Evolutionary conservation across 2,888 invertebrate species (phyloP).

Genomic region (Eupithecia tripunctaria): DNA sequence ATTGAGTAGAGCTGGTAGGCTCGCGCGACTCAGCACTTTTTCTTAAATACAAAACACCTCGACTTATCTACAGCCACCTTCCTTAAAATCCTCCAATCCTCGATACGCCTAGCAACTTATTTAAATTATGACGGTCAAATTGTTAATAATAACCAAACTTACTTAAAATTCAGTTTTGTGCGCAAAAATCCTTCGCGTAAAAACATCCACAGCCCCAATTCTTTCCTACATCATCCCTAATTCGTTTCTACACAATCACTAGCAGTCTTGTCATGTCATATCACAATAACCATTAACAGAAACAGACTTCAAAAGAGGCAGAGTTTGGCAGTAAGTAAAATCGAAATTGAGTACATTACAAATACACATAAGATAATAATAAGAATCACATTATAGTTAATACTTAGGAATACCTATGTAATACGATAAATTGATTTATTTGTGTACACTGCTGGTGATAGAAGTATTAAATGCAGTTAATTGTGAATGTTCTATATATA

Average conservation of each 20-base stretch:
- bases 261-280: slow-evolving; percentile 65
- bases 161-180: slow-evolving; percentile 46
- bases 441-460: slow-evolving; percentile 59
- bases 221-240: slow-evolving; percentile 21
- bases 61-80: neutral
- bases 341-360: slow-evolving; percentile 63
- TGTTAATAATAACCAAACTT: slow-evolving; percentile 34
- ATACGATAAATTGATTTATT: slow-evolving; percentile 66
- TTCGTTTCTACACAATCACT: slow-evolving; percentile 48
- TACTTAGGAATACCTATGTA: slow-evolving; percentile 74
- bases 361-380: slow-evolving; percentile 67
- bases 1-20: neutral
- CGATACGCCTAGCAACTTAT: slow-evolving; percentile 12
- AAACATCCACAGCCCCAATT: slow-evolving; percentile 62
- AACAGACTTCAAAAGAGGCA: slow-evolving; percentile 62
- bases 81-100: neutral
- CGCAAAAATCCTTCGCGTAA: slow-evolving; percentile 48
- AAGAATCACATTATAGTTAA: slow-evolving; percentile 82
- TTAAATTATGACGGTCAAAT: slow-evolving; percentile 20
- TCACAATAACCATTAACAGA: slow-evolving; percentile 63
- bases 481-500: slow-evolving; percentile 16
- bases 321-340: slow-evolving; percentile 73
- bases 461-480: slow-evolving; percentile 21
- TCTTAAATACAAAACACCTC: slow-evolving; percentile 15
- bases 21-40: slow-evolving; percentile 15